Conservation (phyloP, 2,113 vertebrate species). For the Psophia crepitans region DNA sequence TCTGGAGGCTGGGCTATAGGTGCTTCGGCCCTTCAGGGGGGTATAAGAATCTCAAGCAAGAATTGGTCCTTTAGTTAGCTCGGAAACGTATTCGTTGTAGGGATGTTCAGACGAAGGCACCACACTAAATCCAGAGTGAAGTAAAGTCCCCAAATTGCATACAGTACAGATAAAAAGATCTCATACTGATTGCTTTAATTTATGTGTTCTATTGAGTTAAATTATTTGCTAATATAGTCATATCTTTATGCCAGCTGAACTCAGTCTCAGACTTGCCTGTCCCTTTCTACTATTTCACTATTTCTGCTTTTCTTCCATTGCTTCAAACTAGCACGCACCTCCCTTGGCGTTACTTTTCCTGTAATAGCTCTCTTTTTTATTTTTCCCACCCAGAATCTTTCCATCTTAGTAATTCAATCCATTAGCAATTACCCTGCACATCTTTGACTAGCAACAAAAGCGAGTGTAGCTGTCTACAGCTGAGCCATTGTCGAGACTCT, state of each 20-base stretch:
- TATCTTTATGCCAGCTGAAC: background rate
- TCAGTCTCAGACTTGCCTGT: background rate
- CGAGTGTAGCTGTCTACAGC: background rate
- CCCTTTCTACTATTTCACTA: background rate
- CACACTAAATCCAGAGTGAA: background rate
- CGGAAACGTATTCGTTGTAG: background rate
- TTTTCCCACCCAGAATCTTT: background rate
- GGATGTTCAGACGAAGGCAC: background rate
- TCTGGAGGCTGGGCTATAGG: background rate
- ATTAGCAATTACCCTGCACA: background rate
- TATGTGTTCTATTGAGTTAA: background rate
- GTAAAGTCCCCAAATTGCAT: background rate
- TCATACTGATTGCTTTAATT: background rate
- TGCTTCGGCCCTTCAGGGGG: background rate
- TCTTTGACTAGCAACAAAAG: background rate
- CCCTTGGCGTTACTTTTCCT: background rate
- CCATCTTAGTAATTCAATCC: background rate
- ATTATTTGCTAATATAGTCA: background rate
- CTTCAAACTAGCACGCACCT: background rate
- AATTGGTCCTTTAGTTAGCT: background rate
- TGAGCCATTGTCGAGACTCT: background rate
- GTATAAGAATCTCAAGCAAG: background rate
- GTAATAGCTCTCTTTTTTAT: background rate
- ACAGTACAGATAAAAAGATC: background rate
- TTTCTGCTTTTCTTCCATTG: background rate